A percentile compares a stretch with the other conserved stretches of the same genome.
Conservation (phyloP, 2,888 invertebrate species). For the Timema podura region DNA sequence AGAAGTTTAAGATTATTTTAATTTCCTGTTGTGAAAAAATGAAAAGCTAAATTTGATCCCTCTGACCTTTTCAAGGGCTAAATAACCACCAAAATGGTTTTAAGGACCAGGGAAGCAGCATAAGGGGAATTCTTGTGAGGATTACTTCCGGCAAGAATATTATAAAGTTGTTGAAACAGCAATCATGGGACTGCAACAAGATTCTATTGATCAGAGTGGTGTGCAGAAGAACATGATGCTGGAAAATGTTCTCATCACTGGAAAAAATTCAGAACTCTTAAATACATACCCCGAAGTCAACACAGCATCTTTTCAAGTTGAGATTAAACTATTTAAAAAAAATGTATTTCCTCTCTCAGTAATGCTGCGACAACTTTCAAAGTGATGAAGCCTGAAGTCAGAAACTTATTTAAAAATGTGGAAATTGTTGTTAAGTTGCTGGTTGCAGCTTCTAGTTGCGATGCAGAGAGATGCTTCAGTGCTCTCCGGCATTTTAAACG, state of each 20-base stretch:
- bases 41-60: background rate
- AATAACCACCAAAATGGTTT: background rate
- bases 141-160: conserved; percentile 8
- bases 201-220: background rate
- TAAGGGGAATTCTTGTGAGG: conserved; percentile 3
- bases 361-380: too few species aligned
- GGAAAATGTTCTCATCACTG: conserved; percentile 6
- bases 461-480: too few species aligned
- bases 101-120: background rate
- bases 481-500: too few species aligned
- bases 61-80: conserved; percentile 1
- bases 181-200: background rate
- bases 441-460: too few species aligned
- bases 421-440: too few species aligned
- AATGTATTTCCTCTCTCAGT: too few species aligned
- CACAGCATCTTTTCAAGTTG: background rate
- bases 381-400: too few species aligned
- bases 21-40: conserved; percentile 5
- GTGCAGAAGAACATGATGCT: conserved; percentile 7
- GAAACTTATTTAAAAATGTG: too few species aligned
- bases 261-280: background rate
- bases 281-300: background rate
- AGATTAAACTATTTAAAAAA: conserved; percentile 1
- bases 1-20: conserved; percentile 9
- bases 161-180: conserved; percentile 5